These are phyloP conservation scores for Sceloporus undulatus DNA, from an alignment of 2,113 vertebrate species.

Conservation along the genomic window DNA sequence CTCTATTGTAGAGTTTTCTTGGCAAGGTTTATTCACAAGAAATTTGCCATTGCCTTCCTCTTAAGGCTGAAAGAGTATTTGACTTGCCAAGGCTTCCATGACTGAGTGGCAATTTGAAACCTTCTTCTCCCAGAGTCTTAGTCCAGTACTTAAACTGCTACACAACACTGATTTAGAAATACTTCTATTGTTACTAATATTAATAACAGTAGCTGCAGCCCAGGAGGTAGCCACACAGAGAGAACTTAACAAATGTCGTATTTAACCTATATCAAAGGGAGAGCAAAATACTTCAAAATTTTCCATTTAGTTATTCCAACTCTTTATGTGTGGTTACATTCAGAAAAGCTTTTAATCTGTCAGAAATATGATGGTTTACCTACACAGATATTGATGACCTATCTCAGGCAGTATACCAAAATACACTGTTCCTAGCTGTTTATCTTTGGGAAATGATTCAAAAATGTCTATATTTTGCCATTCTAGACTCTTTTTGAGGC, in stretches of 20 bases:
- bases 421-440: not conserved
- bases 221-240: not conserved
- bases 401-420: not conserved
- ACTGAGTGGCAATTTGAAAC: too few species aligned
- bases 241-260: constrained; percentile 1
- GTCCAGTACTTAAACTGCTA: too few species aligned
- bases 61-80: too few species aligned
- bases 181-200: too few species aligned
- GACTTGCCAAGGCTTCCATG: too few species aligned
- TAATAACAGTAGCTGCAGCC: too few species aligned
- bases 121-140: too few species aligned
- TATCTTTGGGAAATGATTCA: not conserved
- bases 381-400: not conserved
- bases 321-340: constrained; percentile 1
- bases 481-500: not conserved
- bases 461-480: constrained; percentile 6
- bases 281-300: not conserved
- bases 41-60: too few species aligned
- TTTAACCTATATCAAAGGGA: not conserved
- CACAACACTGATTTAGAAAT: too few species aligned
- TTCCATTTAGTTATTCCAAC: not conserved
- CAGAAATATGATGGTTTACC: not conserved
- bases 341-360: constrained; percentile 9
- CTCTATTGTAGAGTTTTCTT: too few species aligned
- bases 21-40: too few species aligned